Evolutionary conservation across 2,797 vertebrate genomes (phyloP).

Genomic region (Arnoldichthys spilopterus): DNA sequence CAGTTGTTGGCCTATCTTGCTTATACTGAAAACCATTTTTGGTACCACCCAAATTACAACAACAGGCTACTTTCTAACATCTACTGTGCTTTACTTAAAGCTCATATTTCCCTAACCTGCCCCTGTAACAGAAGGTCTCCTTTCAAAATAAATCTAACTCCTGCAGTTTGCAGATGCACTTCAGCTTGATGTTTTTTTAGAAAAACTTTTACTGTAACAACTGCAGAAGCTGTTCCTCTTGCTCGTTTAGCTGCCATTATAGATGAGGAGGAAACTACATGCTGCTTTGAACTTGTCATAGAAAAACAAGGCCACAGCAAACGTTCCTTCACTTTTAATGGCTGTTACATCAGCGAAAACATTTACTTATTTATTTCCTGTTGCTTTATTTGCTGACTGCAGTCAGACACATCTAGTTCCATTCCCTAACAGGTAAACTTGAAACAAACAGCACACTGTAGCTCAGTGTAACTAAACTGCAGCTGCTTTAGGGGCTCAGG

Average conservation of each 20-base stretch:
- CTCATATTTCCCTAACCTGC: too few species aligned
- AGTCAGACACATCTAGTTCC: not conserved
- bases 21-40: too few species aligned
- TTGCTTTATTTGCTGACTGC: not conserved
- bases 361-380: not conserved
- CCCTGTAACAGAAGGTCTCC: too few species aligned
- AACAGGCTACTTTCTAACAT: too few species aligned
- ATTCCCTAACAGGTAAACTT: not conserved
- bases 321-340: constrained; percentile 1
- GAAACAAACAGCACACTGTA: not conserved
- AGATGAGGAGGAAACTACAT: not conserved
- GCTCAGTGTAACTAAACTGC: not conserved
- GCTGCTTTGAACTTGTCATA: constrained; percentile 8
- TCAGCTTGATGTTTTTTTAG: not conserved
- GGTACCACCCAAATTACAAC: too few species aligned
- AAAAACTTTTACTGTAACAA: not conserved
- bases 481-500: too few species aligned
- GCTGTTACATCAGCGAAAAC: not conserved
- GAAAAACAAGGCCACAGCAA: not conserved
- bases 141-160: too few species aligned
- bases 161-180: too few species aligned
- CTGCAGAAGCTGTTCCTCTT: not conserved
- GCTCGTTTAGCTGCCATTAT: constrained; percentile 4
- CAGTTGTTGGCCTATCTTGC: too few species aligned
- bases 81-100: too few species aligned